Evolutionary conservation across 2,888 invertebrate species (phyloP), one percentile per base, ranked within the genome.

Genomic region (Nysson spinosus): DNA sequence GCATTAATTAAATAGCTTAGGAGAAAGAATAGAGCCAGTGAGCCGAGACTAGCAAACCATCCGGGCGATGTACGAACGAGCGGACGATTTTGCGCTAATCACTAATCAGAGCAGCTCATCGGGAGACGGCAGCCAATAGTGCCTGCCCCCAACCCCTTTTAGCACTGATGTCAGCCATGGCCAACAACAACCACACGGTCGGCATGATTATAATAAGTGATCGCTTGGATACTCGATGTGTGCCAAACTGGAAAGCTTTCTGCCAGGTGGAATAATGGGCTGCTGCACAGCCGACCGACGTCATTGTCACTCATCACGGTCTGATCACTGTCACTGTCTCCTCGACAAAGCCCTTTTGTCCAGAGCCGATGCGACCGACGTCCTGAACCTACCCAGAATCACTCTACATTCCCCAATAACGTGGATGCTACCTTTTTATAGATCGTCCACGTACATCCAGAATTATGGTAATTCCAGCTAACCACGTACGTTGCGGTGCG

Each of bases 211-310:
- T 80, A 81, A 81, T 81, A 73, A 80, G 78, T 71, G 78, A 81
- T 81, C 82, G 83, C 78, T 77, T 80, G 81, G 78, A 78, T 77
- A 79, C 82, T 82, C 77, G 78, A 79, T 82, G 84, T 82, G 81
- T 83, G 80, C 80, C 84, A 83, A 83, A 83, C 82, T 83, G 85
- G 84, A 85, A 83, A 85, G 81, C 72, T 80, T 81, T 84, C 79
- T 77, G 77, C 83, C 82, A 79, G 82, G 82, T 82, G 83, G 83
- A 84, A 81, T 83, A 81, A 83, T 82, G 77, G 72, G 72, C 67
- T 74, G 73, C 69, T 63, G 62, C 75, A 71, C 78, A 75, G 78
- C 66, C 75, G 78, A 77, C 73, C 78, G 78, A 74, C 76, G 78
- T 72, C 72, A 78, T 77, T 78, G 75, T 78, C 77, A 77, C 69